phyloP scores from a whole-genome alignment of 2,113 vertebrate species.

The Microtus ochrogaster region DNA sequence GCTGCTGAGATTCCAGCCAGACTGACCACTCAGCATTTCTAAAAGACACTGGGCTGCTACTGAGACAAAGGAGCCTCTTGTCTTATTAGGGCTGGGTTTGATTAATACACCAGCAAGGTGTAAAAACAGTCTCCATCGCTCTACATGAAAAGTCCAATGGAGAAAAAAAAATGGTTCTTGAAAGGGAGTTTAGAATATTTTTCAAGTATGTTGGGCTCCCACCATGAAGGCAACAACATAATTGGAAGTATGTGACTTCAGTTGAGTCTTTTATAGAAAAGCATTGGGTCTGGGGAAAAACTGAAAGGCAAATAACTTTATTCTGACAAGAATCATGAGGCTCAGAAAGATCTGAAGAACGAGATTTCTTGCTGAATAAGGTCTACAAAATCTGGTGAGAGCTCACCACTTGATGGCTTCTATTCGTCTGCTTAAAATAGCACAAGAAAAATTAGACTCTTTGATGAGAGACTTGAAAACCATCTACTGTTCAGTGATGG shows the following conservation, averaged over 20 bases:
- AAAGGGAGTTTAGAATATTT: slow-evolving; percentile 42
- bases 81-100: slow-evolving; percentile 46
- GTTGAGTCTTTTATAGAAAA: slow-evolving; percentile 46
- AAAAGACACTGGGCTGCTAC: not conserved
- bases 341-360: not conserved
- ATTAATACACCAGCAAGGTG: slow-evolving; percentile 30
- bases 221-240: slow-evolving; percentile 55
- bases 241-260: slow-evolving; percentile 40
- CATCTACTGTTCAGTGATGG: not conserved
- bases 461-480: not conserved
- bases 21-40: slow-evolving; percentile 28
- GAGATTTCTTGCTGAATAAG: not conserved
- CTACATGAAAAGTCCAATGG: not conserved
- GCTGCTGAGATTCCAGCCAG: not conserved
- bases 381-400: slow-evolving; percentile 13
- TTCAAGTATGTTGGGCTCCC: slow-evolving; percentile 45
- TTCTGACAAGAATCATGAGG: slow-evolving; percentile 47
- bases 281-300: slow-evolving; percentile 56
- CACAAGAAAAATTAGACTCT: slow-evolving; percentile 23
- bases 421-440: slow-evolving; percentile 29
- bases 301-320: slow-evolving; percentile 63
- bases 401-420: not conserved
- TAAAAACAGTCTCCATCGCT: slow-evolving; percentile 3
- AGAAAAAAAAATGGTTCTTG: not conserved
- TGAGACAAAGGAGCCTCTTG: slow-evolving; percentile 29